A percentile compares a stretch with the other conserved stretches of the same genome.
These are phyloP conservation scores for Spicauda simplicius DNA, from an alignment of 2,888 invertebrate genomes.

Conservation along the genomic window DNA sequence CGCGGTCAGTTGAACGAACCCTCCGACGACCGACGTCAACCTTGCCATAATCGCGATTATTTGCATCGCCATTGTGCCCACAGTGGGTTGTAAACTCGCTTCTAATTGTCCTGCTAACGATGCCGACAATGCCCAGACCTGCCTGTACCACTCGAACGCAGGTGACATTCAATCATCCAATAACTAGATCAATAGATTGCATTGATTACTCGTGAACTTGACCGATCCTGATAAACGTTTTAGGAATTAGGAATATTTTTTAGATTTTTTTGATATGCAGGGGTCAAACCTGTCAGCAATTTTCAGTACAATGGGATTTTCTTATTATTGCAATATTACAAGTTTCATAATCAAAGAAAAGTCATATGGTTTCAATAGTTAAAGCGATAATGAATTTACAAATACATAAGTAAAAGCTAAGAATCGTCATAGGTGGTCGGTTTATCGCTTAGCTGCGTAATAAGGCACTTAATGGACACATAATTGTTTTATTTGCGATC, in stretches of 20 bases:
- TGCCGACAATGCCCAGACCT: slow-evolving; percentile 21
- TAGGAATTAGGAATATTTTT: neutral
- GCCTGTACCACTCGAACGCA: neutral
- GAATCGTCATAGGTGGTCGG: neutral
- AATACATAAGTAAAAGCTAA: no score
- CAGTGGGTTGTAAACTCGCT: slow-evolving; percentile 62
- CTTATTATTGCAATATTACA: neutral
- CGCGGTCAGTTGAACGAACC: slow-evolving; percentile 85
- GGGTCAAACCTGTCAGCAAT: no score
- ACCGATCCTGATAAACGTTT: neutral
- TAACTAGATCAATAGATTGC: neutral
- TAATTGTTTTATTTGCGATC: neutral
- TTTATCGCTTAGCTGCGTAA: neutral
- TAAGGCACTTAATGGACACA: neutral
- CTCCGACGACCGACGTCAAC: slow-evolving; percentile 79
- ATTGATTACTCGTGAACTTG: neutral
- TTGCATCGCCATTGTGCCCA: slow-evolving; percentile 80
- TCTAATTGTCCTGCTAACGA: slow-evolving; percentile 61
- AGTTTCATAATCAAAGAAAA: no score
- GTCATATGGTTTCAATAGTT: neutral
- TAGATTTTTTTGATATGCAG: neutral
- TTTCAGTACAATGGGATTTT: neutral
- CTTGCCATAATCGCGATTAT: slow-evolving; percentile 84
- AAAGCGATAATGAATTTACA: neutral
- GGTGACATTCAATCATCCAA: neutral